Conservation (phyloP, 2,888 invertebrate species). For the Rapana venosa region DNA sequence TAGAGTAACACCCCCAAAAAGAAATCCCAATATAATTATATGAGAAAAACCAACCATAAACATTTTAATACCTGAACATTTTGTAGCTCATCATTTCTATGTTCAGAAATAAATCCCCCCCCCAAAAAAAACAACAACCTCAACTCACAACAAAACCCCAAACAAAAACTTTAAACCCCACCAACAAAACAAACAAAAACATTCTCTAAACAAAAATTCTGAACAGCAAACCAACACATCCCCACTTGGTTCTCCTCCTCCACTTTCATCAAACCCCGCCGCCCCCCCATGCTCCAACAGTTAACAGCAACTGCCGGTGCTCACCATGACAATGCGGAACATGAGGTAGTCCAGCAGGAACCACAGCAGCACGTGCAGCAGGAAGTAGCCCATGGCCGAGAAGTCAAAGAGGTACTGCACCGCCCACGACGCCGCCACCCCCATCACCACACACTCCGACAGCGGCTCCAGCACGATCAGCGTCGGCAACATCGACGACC, state of each 20-base stretch:
- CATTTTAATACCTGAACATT: too few relatives aligned
- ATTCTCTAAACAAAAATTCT: neutral
- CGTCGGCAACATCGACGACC: slow-evolving; percentile 96
- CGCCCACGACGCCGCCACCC: slow-evolving; percentile 94
- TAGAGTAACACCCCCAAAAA: neutral
- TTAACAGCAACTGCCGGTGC: neutral
- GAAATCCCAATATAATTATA: slow-evolving; percentile 4
- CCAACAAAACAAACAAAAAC: slow-evolving; percentile 30
- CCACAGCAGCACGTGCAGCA: slow-evolving; percentile 95
- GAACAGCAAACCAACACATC: neutral
- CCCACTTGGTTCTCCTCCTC: neutral
- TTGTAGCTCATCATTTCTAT: too few relatives aligned
- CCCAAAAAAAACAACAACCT: too few relatives aligned
- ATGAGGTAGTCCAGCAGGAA: slow-evolving; percentile 97
- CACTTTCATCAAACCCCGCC: neutral
- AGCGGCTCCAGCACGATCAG: slow-evolving; percentile 95
- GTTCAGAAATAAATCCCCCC: too few relatives aligned
- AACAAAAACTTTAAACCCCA: too few relatives aligned
- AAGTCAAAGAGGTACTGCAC: slow-evolving; percentile 89
- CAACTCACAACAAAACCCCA: too few relatives aligned
- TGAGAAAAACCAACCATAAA: too few relatives aligned
- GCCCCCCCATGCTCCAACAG: neutral
- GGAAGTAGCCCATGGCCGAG: slow-evolving; percentile 93
- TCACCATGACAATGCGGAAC: slow-evolving; percentile 79
- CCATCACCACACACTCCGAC: slow-evolving; percentile 95